A percentile compares a stretch with the other conserved stretches of the same genome.
phyloP scores from a whole-genome alignment of 2,113 vertebrate species.

The Anolis sagrei region DNA sequence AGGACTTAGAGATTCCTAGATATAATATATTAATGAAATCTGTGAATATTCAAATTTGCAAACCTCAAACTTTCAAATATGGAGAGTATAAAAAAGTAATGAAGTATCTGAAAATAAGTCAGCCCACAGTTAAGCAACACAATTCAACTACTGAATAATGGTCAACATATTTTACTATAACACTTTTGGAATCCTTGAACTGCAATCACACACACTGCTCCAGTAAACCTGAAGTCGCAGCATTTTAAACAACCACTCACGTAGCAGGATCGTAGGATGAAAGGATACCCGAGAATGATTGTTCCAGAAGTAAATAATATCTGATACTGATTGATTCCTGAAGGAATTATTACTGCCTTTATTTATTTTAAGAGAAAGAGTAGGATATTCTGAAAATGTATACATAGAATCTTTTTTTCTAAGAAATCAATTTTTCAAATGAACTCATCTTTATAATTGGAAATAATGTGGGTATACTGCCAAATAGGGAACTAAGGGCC shows the following conservation, averaged over 20 bases:
- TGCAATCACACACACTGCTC: neutral
- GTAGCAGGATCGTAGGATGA: neutral
- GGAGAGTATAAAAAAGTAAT: neutral
- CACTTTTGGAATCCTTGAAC: neutral
- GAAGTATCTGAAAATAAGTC: neutral
- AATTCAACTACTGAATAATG: neutral
- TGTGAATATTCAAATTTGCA: no score
- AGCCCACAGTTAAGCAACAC: neutral
- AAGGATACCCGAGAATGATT: neutral
- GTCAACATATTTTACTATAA: neutral
- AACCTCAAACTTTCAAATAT: no score
- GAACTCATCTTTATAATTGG: neutral
- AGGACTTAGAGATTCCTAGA: no score
- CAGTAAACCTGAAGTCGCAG: neutral
- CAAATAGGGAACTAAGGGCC: neutral
- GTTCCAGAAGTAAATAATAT: no score
- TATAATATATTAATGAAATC: no score
- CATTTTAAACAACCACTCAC: constrained; percentile 4
- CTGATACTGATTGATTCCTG: no score
- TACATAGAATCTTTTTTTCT: neutral
- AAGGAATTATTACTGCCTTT: neutral
- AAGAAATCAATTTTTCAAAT: neutral
- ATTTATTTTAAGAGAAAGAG: neutral
- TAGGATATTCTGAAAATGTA: neutral
- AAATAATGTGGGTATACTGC: neutral